These are phyloP conservation scores for Caenorhabditis sp. DNA, from an alignment of 2,888 invertebrate species.

Conservation along the genomic window DNA sequence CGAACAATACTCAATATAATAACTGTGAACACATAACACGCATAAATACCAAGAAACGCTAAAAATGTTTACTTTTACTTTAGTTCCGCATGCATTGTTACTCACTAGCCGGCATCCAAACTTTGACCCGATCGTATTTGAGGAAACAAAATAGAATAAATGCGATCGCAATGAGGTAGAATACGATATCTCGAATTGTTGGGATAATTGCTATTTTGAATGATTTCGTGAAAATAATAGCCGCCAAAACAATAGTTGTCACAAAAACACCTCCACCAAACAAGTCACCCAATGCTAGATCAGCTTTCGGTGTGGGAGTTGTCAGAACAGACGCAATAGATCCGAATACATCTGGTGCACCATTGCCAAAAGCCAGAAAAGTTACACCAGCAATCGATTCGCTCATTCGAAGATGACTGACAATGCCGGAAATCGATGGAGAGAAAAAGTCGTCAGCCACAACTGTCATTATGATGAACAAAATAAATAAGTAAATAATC, in stretches of 20 bases:
- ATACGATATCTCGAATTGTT: conserved; percentile 74
- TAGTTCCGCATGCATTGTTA: not conserved
- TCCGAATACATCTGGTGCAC: conserved; percentile 79
- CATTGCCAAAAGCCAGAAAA: conserved; percentile 79
- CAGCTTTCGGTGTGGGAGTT: conserved; percentile 70
- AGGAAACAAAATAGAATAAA: conserved; percentile 74
- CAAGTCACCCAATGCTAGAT: conserved; percentile 72
- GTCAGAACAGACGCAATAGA: conserved; percentile 75
- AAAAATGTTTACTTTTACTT: conserved; percentile 10
- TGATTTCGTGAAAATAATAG: conserved; percentile 75
- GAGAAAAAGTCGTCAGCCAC: conserved; percentile 70
- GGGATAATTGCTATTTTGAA: conserved; percentile 72
- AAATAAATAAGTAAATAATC: conserved; percentile 46
- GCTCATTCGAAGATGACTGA: conserved; percentile 72
- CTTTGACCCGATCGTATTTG: conserved; percentile 74
- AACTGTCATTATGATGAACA: conserved; percentile 59
- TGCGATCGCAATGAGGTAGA: conserved; percentile 74
- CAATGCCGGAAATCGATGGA: conserved; percentile 73
- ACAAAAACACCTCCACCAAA: conserved; percentile 76
- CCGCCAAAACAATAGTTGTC: conserved; percentile 76
- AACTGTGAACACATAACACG: conserved; percentile 74
- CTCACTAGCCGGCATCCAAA: conserved; percentile 64
- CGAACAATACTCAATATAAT: conserved; percentile 70
- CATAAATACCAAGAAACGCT: conserved; percentile 73
- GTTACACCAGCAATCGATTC: conserved; percentile 77